phyloP scores from a whole-genome alignment of 2,797 vertebrate species.

The Sylvia borin region DNA sequence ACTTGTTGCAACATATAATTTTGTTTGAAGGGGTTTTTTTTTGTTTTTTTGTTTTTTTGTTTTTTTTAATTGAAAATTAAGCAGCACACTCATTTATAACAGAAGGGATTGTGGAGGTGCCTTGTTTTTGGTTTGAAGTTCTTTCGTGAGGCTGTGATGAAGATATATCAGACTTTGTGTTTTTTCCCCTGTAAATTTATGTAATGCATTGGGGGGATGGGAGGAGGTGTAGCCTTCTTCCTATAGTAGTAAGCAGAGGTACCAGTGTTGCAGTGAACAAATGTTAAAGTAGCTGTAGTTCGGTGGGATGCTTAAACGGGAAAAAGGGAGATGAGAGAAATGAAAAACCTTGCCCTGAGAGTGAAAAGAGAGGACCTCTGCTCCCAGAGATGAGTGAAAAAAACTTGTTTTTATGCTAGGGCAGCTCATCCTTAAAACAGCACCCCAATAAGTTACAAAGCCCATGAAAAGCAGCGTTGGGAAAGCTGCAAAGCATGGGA shows the following conservation, averaged over 20 bases:
- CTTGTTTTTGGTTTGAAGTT: not conserved
- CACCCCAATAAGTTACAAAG: not conserved
- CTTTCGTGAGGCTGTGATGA: not conserved
- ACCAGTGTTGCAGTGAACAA: not conserved
- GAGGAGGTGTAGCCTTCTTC: not conserved
- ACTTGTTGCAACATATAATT: too few species aligned
- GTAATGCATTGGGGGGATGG: not conserved
- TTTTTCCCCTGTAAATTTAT: not conserved
- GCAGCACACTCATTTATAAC: too few species aligned
- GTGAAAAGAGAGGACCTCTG: not conserved
- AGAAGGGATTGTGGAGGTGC: not conserved
- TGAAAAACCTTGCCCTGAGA: not conserved
- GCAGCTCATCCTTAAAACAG: not conserved
- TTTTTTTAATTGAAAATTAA: too few species aligned
- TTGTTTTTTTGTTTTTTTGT: too few species aligned
- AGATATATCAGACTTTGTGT: not conserved
- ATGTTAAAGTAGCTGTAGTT: not conserved
- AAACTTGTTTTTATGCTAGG: not conserved
- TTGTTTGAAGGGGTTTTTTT: too few species aligned
- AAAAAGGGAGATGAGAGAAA: not conserved
- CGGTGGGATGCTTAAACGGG: not conserved
- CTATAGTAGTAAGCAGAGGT: not conserved
- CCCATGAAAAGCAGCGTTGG: not conserved
- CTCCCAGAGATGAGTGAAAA: not conserved
- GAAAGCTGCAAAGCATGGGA: not conserved